Conservation (phyloP, 1,140 invertebrate species). For the Bombyx mandarina region DNA sequence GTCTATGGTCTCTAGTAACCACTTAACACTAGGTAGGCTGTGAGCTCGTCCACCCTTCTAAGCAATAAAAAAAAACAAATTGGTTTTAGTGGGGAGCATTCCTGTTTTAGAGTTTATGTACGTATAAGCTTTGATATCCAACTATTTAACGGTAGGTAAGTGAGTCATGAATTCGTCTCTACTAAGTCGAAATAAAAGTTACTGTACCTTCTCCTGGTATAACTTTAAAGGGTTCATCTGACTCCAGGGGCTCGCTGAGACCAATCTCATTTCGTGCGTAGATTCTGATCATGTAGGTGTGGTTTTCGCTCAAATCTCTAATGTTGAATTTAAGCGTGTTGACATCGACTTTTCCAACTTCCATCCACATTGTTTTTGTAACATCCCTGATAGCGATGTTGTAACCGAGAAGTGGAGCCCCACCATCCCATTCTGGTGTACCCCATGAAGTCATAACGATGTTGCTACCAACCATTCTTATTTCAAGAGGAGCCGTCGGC, state of each 20-base stretch:
- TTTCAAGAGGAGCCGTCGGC: slow-evolving; percentile 90
- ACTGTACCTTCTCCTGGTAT: slow-evolving; percentile 82
- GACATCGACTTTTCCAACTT: slow-evolving; percentile 88
- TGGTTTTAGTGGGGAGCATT: too few species aligned
- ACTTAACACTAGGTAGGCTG: too few species aligned
- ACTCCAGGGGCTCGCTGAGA: slow-evolving; percentile 92
- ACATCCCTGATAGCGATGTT: slow-evolving; percentile 93
- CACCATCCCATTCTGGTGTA: slow-evolving; percentile 93
- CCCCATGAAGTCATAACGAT: slow-evolving; percentile 94
- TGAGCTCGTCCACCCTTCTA: too few species aligned
- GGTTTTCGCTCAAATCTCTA: slow-evolving; percentile 88
- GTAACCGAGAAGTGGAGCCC: slow-evolving; percentile 90
- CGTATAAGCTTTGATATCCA: too few species aligned
- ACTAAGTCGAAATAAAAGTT: not conserved
- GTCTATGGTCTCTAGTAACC: too few species aligned
- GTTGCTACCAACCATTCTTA: slow-evolving; percentile 84
- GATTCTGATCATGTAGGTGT: slow-evolving; percentile 91
- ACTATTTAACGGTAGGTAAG: too few species aligned
- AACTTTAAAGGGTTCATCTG: slow-evolving; percentile 92
- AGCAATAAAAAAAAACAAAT: too few species aligned
- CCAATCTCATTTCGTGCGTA: slow-evolving; percentile 97
- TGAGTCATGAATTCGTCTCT: too few species aligned
- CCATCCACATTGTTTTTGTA: slow-evolving; percentile 96
- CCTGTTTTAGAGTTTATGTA: too few species aligned
- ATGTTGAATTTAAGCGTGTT: slow-evolving; percentile 88